Percentiles rank a stretch among this genome's conserved stretches.
Conservation (phyloP, 2,888 invertebrate genomes). For the Andrena praecox region DNA sequence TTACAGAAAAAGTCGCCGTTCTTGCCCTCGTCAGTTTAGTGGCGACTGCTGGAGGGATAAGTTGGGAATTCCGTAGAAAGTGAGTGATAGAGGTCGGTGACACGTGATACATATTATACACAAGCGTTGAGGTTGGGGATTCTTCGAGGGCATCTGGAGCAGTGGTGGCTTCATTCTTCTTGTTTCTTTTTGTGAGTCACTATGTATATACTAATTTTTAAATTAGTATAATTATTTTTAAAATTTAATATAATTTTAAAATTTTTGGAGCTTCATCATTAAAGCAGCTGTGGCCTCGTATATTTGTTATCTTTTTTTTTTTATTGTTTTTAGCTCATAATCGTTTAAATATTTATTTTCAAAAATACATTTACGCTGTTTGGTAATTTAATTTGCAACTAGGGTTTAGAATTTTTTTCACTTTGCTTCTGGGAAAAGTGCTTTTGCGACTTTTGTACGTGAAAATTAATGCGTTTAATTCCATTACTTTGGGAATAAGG, state of each 20-base stretch:
- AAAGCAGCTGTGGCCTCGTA: neutral
- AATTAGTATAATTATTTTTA: neutral
- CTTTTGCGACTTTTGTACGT: neutral
- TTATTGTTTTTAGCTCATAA: neutral
- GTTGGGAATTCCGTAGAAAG: neutral
- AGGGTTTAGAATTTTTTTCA: neutral
- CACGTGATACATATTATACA: neutral
- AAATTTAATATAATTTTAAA: too few species aligned
- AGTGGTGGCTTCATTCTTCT: neutral
- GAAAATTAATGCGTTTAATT: neutral
- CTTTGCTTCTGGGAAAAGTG: neutral
- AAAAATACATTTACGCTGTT: neutral
- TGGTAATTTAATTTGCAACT: neutral
- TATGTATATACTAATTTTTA: neutral
- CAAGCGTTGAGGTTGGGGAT: neutral
- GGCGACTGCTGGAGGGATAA: neutral
- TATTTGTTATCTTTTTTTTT: too few species aligned
- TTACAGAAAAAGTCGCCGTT: neutral
- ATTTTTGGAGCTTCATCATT: neutral
- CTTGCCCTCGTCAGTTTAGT: neutral
- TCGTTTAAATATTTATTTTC: neutral
- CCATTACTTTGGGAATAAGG: too few species aligned
- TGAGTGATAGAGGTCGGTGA: slow-evolving; percentile 3
- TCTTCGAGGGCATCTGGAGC: neutral
- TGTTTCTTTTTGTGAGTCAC: neutral